phyloP scores from a whole-genome alignment of 2,113 vertebrate species.

The Aramus guarauna region DNA sequence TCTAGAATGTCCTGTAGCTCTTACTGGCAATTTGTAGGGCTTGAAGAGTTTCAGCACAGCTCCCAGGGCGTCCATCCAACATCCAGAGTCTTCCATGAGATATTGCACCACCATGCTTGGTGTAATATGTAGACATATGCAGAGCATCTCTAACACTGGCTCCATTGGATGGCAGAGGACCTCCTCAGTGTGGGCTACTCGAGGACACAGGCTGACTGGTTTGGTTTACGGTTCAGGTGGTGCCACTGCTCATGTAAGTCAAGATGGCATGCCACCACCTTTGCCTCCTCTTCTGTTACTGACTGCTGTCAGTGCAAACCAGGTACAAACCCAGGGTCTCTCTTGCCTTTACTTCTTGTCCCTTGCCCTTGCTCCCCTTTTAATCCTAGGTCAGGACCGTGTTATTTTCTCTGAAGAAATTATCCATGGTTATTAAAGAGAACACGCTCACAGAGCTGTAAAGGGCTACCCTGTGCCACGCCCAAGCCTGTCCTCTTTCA shows the following conservation, averaged over 20 bases:
- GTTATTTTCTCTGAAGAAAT: neutral
- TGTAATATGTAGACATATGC: neutral
- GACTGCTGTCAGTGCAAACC: neutral
- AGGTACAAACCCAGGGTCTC: neutral
- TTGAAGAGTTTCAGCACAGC: neutral
- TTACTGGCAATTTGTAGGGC: neutral
- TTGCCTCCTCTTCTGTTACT: neutral
- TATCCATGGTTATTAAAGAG: neutral
- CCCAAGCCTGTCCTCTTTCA: neutral
- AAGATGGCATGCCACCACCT: neutral
- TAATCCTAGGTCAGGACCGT: neutral
- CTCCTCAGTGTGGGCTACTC: neutral
- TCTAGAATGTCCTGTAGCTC: neutral
- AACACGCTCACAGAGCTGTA: neutral
- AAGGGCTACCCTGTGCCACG: neutral
- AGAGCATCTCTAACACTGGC: neutral
- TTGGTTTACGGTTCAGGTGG: neutral
- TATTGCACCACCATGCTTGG: rapidly evolving
- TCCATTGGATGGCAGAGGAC: neutral
- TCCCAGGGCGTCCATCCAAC: neutral
- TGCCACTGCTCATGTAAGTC: neutral
- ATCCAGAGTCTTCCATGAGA: neutral
- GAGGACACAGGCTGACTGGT: neutral
- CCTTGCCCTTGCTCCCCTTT: neutral
- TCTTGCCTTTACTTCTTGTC: neutral